These are phyloP conservation scores for Subacronicta megacephala DNA, from an alignment of 2,888 invertebrate genomes.

Conservation along the genomic window DNA sequence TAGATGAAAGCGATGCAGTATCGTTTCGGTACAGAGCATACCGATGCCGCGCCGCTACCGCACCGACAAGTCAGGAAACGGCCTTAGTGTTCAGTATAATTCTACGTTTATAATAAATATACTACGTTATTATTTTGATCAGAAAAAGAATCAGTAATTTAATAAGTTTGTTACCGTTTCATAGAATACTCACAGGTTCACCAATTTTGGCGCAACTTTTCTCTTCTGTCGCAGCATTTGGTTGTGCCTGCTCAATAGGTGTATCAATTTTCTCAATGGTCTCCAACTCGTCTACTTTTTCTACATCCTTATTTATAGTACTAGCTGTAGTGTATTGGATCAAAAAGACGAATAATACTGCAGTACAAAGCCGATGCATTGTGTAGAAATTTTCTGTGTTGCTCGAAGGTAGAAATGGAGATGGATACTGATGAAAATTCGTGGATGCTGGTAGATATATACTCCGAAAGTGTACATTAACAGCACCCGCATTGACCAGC, in stretches of 20 bases:
- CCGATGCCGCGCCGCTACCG: too few species aligned
- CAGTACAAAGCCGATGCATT: conserved; percentile 35
- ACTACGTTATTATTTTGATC: too few species aligned
- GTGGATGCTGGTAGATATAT: conserved; percentile 36
- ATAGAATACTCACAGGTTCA: conserved; percentile 37
- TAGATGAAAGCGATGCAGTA: too few species aligned
- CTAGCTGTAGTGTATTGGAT: conserved; percentile 21
- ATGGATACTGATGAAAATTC: conserved; percentile 29
- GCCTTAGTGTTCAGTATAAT: too few species aligned
- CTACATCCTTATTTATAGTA: conserved; percentile 14
- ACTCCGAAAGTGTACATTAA: conserved; percentile 34
- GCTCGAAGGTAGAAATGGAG: too few species aligned
- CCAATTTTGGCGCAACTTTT: conserved; percentile 40
- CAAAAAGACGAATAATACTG: conserved; percentile 26
- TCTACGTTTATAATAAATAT: too few species aligned
- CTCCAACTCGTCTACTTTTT: conserved; percentile 1
- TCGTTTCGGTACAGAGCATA: too few species aligned
- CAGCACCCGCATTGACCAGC: conserved; percentile 51
- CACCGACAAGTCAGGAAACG: too few species aligned
- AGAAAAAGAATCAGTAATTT: too few species aligned
- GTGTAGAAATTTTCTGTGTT: too few species aligned
- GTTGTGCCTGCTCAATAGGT: conserved; percentile 3
- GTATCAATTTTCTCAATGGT: conserved; percentile 25
- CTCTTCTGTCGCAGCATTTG: conserved; percentile 17
- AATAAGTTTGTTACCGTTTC: not conserved